Evolutionary conservation across 1,140 invertebrate genomes (phyloP), one percentile per base, ranked within the genome.

Genomic region (Akabosia matsudoensis): DNA sequence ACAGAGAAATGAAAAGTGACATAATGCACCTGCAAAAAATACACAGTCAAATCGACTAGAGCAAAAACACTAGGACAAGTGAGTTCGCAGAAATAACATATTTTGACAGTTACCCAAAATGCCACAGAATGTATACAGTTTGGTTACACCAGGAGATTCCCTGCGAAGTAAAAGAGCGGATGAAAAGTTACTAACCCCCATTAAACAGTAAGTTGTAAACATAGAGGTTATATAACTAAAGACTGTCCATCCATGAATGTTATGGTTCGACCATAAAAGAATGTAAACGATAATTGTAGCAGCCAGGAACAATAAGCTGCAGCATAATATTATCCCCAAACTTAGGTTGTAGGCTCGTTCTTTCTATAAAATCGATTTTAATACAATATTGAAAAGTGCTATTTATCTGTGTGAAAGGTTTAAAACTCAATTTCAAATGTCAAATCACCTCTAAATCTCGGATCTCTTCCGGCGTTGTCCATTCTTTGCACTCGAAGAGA

Each of bases 1-100:
- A 52, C 61, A 79, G 4, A 81, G 56, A 26, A 79, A 79, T 34
- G 77, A 77, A 61, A 81, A 78, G 61, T 81, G 77, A n/a, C 74
- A 74, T 24, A 72, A 24, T 18, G 78, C 30, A 51, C 70, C 79
- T 79, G 56, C 28, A 70, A 72, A 70, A 37, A 54, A 14, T 14
- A 24, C 33, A n/a, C 22, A 33, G 70, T 72, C 30, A 4, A 64
- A 52, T 70, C 13, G 13, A 30, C 22, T 34, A 24, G 31, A 33
- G 78, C 72, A 10, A 56, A 67, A 22, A 52, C 30, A 33, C 22
- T 54, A 24, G 74, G 33, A 30, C 52, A 77, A 28, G 77, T 28
- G 33, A 10, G 37, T 45, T 18, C 7, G 37, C 37, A 45, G 37
- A 13, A 61, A 61, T 16, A n/a, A 61, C 24, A 61, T 4, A 61